These are phyloP conservation scores for Orthosia gothica DNA, from an alignment of 2,888 invertebrate species.

Conservation along the genomic window DNA sequence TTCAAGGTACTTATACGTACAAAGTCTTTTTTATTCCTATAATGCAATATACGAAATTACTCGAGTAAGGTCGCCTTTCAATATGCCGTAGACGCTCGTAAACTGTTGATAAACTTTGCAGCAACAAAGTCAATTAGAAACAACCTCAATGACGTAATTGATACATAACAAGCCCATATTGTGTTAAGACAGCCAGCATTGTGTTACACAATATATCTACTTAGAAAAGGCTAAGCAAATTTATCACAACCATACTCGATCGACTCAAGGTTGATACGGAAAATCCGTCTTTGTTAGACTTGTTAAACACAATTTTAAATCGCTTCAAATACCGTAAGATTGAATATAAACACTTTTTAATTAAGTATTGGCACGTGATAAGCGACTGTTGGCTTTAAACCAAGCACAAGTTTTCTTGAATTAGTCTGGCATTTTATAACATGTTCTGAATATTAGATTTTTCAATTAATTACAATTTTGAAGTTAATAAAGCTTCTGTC, in stretches of 20 bases:
- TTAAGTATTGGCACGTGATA: slow-evolving; percentile 58
- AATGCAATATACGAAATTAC: slow-evolving; percentile 37
- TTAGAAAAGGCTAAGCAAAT: slow-evolving; percentile 72
- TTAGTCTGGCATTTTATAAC: slow-evolving; percentile 52
- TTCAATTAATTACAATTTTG: slow-evolving; percentile 56
- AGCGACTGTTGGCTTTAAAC: slow-evolving; percentile 53
- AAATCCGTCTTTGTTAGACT: slow-evolving; percentile 57
- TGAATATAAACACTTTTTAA: slow-evolving; percentile 62
- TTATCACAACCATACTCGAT: slow-evolving; percentile 74
- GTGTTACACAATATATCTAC: slow-evolving; percentile 64
- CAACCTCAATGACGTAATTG: slow-evolving; percentile 67
- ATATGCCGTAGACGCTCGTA: slow-evolving; percentile 38
- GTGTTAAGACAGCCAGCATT: slow-evolving; percentile 66
- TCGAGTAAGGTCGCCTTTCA: slow-evolving; percentile 44
- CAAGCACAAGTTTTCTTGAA: slow-evolving; percentile 50
- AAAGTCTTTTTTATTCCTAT: slow-evolving; percentile 30
- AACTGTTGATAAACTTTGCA: slow-evolving; percentile 51
- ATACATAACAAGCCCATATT: slow-evolving; percentile 64
- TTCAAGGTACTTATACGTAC: slow-evolving; percentile 28
- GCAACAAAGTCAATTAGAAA: slow-evolving; percentile 56
- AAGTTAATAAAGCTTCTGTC: slow-evolving; percentile 61
- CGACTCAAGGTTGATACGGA: slow-evolving; percentile 70
- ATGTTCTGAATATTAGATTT: slow-evolving; percentile 37
- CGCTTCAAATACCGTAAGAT: slow-evolving; percentile 54
- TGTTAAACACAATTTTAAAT: slow-evolving; percentile 54